phyloP scores from a whole-genome alignment of 2,113 vertebrate genomes.

The Paracanthobrama guichenoti region DNA sequence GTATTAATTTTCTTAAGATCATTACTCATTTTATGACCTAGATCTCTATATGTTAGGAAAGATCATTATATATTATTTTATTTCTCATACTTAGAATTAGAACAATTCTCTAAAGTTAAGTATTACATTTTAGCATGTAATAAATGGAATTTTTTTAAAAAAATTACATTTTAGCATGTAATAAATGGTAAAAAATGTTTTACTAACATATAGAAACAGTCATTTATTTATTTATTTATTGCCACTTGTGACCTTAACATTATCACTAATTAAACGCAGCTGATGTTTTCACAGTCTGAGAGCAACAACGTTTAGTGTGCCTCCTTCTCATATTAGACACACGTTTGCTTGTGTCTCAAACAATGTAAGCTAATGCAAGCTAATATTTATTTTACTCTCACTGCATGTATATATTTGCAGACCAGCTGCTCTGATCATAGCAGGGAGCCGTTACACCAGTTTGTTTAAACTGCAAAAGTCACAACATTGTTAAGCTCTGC shows the following conservation, averaged over 20 bases:
- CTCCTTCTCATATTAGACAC: background rate
- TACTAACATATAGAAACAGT: background rate
- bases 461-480: slow-evolving; percentile 9
- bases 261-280: background rate
- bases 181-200: background rate
- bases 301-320: background rate
- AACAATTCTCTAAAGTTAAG: background rate
- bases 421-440: background rate
- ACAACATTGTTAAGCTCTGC: background rate
- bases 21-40: background rate
- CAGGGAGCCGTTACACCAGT: slow-evolving; percentile 10
- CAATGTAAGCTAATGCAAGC: slow-evolving; percentile 10
- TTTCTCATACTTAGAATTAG: background rate
- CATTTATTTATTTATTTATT: no score
- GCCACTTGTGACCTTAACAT: background rate
- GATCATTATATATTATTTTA: background rate
- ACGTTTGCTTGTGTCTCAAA: background rate
- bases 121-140: background rate
- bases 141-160: no score
- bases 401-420: slow-evolving; percentile 41
- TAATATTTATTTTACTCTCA: slow-evolving; percentile 27
- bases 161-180: background rate
- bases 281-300: no score
- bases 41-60: background rate
- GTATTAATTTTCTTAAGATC: background rate